Evolutionary conservation across 2,797 vertebrate genomes (phyloP).

Genomic region (Trachurus trachurus): DNA sequence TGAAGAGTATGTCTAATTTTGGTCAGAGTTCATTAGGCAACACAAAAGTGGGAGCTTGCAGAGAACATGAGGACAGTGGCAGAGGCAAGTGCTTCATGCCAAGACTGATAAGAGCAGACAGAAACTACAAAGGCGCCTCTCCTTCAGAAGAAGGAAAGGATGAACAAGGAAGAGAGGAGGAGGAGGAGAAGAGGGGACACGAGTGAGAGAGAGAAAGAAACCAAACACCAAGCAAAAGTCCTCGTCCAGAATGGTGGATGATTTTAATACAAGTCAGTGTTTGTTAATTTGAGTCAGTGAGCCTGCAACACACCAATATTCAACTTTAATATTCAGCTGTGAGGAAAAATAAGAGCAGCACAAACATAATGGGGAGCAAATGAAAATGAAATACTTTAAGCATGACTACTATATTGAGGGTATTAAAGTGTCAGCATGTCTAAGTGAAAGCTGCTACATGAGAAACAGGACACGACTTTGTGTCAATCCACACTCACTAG

Average conservation of each 20-base stretch:
- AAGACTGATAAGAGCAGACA: slow-evolving; percentile 85
- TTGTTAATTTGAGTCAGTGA: slow-evolving; percentile 68
- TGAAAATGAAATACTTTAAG: slow-evolving; percentile 68
- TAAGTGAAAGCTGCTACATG: slow-evolving; percentile 68
- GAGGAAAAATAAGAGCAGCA: slow-evolving; percentile 45
- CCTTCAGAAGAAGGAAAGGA: slow-evolving; percentile 81
- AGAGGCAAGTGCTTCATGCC: slow-evolving; percentile 86
- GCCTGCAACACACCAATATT: slow-evolving; percentile 61
- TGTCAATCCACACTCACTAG: slow-evolving; percentile 66
- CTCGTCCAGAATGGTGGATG: slow-evolving; percentile 59
- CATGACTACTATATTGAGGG: slow-evolving; percentile 65
- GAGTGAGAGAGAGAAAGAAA: slow-evolving; percentile 62
- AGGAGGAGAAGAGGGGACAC: slow-evolving; percentile 49
- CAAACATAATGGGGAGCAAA: slow-evolving; percentile 60
- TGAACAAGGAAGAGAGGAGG: slow-evolving; percentile 71
- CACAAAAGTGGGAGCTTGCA: slow-evolving; percentile 87
- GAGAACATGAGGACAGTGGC: slow-evolving; percentile 87
- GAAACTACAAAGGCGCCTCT: slow-evolving; percentile 83
- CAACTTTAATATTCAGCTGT: slow-evolving; percentile 75
- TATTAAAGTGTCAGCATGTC: slow-evolving; percentile 79
- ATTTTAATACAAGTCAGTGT: slow-evolving; percentile 78
- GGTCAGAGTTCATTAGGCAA: slow-evolving; percentile 89
- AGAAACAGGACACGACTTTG: slow-evolving; percentile 65
- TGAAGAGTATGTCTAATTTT: slow-evolving; percentile 90
- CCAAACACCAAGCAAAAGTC: slow-evolving; percentile 69